Conservation (phyloP, 2,888 invertebrate species). For the Scaptomyza polygonia region DNA sequence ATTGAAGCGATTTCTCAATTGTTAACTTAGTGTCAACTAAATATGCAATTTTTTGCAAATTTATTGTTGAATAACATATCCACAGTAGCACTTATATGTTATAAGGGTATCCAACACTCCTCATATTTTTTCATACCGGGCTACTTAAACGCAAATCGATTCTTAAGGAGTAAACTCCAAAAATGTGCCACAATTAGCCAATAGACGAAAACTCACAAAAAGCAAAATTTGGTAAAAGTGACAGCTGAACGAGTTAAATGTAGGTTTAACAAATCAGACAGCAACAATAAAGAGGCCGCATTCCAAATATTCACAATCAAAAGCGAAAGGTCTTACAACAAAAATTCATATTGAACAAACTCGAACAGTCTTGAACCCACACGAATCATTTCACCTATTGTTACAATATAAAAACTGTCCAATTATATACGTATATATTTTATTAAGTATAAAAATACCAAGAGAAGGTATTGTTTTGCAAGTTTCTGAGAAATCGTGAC, state of each 20-base stretch:
- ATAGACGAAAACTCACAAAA: conserved; percentile 1
- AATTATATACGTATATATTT: too few species aligned
- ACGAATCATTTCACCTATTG: conserved; percentile 10
- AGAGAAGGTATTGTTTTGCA: conserved; percentile 1
- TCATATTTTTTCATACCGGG: too few species aligned
- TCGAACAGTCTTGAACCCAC: conserved; percentile 16
- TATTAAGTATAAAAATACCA: neutral
- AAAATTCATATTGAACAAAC: conserved; percentile 1
- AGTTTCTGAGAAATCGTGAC: neutral
- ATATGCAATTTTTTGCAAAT: too few species aligned
- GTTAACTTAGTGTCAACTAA: too few species aligned
- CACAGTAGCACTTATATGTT: too few species aligned
- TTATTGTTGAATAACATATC: too few species aligned
- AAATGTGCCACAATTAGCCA: conserved; percentile 46
- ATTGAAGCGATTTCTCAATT: too few species aligned
- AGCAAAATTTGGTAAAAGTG: conserved; percentile 43
- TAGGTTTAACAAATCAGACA: conserved; percentile 27
- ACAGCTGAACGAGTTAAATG: conserved; percentile 40
- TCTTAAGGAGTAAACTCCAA: too few species aligned
- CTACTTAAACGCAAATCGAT: too few species aligned
- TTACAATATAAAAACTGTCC: conserved; percentile 9
- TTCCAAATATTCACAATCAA: conserved; percentile 18
- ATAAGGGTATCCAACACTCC: too few species aligned
- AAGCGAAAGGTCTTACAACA: conserved; percentile 45
- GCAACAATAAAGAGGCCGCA: neutral